Percentiles rank a stretch among this genome's conserved stretches.
Conservation (phyloP, 2,113 vertebrate genomes). For the Heteronetta atricapilla region DNA sequence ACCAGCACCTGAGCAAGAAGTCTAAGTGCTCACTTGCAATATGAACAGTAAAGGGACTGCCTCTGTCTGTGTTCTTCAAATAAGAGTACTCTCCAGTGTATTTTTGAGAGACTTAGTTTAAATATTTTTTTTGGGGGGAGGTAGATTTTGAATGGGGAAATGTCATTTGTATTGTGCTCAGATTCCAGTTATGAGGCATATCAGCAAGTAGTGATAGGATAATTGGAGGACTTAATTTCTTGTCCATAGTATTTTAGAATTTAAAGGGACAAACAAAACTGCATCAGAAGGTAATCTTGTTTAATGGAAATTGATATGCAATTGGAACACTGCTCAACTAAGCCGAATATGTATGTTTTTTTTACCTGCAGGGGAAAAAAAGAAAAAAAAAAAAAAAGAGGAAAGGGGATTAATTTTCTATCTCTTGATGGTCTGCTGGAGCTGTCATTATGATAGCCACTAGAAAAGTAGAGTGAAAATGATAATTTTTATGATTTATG, state of each 20-base stretch:
- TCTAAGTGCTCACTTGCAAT: neutral
- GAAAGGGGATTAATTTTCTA: neutral
- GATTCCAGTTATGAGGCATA: too few species aligned
- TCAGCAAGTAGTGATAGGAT: neutral
- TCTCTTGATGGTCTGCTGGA: neutral
- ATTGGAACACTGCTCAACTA: neutral
- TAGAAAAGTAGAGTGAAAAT: neutral
- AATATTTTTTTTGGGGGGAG: neutral
- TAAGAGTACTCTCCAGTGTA: neutral
- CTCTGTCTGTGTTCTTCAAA: neutral
- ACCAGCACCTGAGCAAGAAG: neutral
- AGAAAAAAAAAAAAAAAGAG: neutral
- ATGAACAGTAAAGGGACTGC: neutral
- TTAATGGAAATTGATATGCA: neutral
- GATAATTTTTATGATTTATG: neutral
- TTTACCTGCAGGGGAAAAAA: neutral
- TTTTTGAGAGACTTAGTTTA: neutral
- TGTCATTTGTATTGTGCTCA: neutral
- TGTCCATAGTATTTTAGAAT: neutral
- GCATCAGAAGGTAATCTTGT: neutral
- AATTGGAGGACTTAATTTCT: neutral
- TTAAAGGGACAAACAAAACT: neutral
- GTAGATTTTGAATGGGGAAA: neutral
- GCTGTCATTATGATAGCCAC: neutral
- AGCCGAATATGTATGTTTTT: rapidly evolving